phyloP scores from a whole-genome alignment of 2,888 invertebrate species.

The Cheilosia variabilis region DNA sequence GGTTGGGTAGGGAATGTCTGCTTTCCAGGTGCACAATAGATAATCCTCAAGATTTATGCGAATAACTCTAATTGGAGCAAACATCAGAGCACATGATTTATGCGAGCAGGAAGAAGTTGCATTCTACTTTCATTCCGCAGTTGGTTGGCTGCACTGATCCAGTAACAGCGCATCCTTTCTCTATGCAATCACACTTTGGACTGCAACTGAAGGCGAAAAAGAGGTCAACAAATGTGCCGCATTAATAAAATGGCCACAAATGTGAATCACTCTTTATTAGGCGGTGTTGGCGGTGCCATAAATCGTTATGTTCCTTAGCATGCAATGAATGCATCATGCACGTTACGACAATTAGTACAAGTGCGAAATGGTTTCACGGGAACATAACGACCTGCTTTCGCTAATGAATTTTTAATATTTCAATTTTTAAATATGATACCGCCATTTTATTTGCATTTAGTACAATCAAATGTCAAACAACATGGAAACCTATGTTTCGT shows the following conservation, averaged over 20 bases:
- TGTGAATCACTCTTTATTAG: background rate
- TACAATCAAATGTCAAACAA: slow-evolving; percentile 32
- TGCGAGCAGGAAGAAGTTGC: background rate
- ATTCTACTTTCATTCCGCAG: slow-evolving; percentile 1
- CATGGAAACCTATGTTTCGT: background rate
- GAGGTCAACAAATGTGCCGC: background rate
- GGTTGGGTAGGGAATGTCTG: slow-evolving; percentile 1
- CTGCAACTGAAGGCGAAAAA: background rate
- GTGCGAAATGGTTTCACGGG: slow-evolving; percentile 43
- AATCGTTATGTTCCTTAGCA: slow-evolving; percentile 37
- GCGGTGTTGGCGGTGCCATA: slow-evolving; percentile 45
- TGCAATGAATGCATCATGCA: slow-evolving; percentile 56
- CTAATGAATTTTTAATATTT: slow-evolving; percentile 42
- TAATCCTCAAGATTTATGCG: slow-evolving; percentile 40
- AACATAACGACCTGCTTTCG: slow-evolving; percentile 1
- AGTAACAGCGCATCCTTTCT: slow-evolving; percentile 3
- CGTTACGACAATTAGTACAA: slow-evolving; percentile 45
- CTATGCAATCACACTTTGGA: background rate
- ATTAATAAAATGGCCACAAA: background rate
- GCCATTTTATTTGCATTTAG: slow-evolving; percentile 55
- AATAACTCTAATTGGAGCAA: slow-evolving; percentile 44
- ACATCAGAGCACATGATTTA: slow-evolving; percentile 42
- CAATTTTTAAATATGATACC: slow-evolving; percentile 44
- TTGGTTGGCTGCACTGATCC: background rate
- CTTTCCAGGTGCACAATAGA: slow-evolving; percentile 23